A percentile compares a stretch with the other conserved stretches of the same genome.
These are phyloP conservation scores for Oligia latruncula DNA, from an alignment of 2,888 invertebrate genomes.

Conservation along the genomic window DNA sequence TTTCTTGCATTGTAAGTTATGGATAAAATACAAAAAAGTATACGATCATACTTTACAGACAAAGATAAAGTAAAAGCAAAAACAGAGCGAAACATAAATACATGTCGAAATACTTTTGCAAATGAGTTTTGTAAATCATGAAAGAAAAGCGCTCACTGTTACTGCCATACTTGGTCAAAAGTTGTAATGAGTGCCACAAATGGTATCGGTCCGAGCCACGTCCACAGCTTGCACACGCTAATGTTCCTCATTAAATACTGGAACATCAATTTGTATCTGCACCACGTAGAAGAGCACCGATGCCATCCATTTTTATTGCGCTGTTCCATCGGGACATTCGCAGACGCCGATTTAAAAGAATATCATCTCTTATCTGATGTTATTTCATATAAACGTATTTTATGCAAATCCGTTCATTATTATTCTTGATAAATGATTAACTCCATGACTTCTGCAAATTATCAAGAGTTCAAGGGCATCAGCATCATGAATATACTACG, in stretches of 20 bases:
- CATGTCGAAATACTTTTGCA: constrained; percentile 66
- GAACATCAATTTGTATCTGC: constrained; percentile 79
- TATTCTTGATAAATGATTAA: constrained; percentile 71
- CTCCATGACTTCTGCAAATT: constrained; percentile 63
- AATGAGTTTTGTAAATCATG: constrained; percentile 75
- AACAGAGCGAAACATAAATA: constrained; percentile 51
- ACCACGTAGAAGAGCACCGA: constrained; percentile 72
- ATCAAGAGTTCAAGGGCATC: constrained; percentile 72
- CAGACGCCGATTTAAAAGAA: constrained; percentile 59
- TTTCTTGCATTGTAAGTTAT: neutral
- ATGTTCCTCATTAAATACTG: constrained; percentile 80
- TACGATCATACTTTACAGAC: constrained; percentile 7
- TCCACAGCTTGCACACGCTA: constrained; percentile 75
- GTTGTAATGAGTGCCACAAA: constrained; percentile 80
- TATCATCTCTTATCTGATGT: constrained; percentile 52
- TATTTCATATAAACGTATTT: constrained; percentile 56
- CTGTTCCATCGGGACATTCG: constrained; percentile 53
- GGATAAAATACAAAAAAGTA: neutral
- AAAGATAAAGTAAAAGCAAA: constrained; percentile 30
- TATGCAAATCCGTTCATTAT: constrained; percentile 70
- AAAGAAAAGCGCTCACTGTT: constrained; percentile 73
- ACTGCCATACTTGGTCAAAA: constrained; percentile 77
- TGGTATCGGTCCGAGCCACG: constrained; percentile 72
- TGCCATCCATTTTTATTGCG: constrained; percentile 66
- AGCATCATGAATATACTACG: constrained; percentile 53